Evolutionary conservation across 2,888 invertebrate genomes (phyloP), one percentile per base, ranked within the genome.

Genomic region (Ceramica pisi): DNA sequence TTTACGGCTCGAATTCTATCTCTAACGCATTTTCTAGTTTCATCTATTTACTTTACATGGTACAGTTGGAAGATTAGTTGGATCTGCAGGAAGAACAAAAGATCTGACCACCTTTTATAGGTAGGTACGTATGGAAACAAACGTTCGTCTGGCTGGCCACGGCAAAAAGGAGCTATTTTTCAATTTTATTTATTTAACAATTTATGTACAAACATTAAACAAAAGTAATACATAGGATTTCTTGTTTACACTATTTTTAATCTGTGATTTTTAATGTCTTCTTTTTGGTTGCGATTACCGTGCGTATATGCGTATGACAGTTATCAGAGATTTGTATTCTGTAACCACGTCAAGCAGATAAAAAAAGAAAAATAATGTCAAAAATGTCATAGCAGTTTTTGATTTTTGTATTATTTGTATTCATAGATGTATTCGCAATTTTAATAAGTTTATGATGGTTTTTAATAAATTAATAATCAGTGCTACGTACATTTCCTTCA

Each of bases 371-470:
- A 10, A 23, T 31, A 59, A 12, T 53, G 46, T 63, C 70, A 72
- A 70, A 38, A 67, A 35, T 56, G 44, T 19, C 19, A 1, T 57
- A 12, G n/a, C 51, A 51, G 35, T 57, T 38, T 7, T 14, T 14
- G 16, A 38, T 7, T 21, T 56, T 60, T 48, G 44, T 51, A 46
- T 46, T 31, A 31, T 6, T 31, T 55, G 41, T 51, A n/a, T 64
- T 16, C 8, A 21, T 38, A 14, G n/a, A 16, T 14, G 14, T 23
- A n/a, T 31, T 23, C 10, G n/a, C n/a, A 56, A 55, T 48, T 56
- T 38, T 41, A 8, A 12, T 31, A 50, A 7, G 10, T 50, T 57
- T 50, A 71, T 31, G 2, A 77, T 77, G 67, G 7, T 67, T 56
- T 60, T 14, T 26, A 19, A 19, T 61, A 44, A 41, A 41, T 26